Conservation (phyloP, 2,888 invertebrate species). For the Chalcosyrphus nemorum region DNA sequence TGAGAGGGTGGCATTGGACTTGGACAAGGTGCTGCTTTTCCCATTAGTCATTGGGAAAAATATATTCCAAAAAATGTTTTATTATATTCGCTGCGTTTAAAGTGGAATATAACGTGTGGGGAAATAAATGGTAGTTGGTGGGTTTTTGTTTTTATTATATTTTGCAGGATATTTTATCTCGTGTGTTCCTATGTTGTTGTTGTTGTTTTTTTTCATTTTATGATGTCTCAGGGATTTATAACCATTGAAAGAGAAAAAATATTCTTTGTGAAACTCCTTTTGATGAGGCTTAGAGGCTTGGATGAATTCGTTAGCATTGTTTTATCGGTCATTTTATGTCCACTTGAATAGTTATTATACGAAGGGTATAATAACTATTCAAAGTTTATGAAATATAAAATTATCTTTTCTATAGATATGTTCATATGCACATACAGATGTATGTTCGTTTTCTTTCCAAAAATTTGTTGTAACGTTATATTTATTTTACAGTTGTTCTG, state of each 20-base stretch:
- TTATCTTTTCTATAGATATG: too few relatives aligned
- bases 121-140: constrained; percentile 52
- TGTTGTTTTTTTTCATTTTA: constrained; percentile 11
- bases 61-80: constrained; percentile 64
- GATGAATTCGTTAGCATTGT: constrained; percentile 13
- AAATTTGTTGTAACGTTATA: too few relatives aligned
- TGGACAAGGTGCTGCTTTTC: constrained; percentile 70
- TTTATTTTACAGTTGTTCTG: too few relatives aligned
- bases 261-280: constrained; percentile 12
- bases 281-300: too few relatives aligned
- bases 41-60: constrained; percentile 68
- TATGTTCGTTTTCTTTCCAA: too few relatives aligned
- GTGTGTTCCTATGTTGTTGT: not conserved
- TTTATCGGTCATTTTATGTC: not conserved
- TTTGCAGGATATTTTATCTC: not conserved
- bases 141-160: constrained; percentile 14
- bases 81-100: constrained; percentile 65
- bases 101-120: constrained; percentile 48
- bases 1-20: constrained; percentile 8
- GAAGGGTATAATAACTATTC: too few relatives aligned
- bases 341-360: too few relatives aligned
- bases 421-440: too few relatives aligned
- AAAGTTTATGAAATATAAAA: too few relatives aligned
- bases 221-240: constrained; percentile 51
- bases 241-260: constrained; percentile 7